A percentile compares a stretch with the other conserved stretches of the same genome.
Evolutionary conservation across 2,113 vertebrate genomes (phyloP).

Genomic region (Lichenostomus cassidix): DNA sequence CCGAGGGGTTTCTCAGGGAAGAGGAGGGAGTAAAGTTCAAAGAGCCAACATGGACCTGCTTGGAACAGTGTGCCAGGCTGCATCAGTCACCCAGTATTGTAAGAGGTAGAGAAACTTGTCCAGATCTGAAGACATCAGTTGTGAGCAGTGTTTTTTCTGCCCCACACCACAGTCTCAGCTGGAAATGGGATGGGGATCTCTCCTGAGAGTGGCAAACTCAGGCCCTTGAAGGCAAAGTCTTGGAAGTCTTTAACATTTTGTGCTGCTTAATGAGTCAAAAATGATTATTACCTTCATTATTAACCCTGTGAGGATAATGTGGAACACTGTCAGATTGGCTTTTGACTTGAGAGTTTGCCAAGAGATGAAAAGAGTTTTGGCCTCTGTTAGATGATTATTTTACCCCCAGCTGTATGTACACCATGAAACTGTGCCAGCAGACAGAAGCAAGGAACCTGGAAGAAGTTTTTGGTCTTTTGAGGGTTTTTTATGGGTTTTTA

Average conservation of each 20-base stretch:
- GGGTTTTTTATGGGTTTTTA: rapidly evolving
- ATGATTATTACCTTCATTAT: neutral
- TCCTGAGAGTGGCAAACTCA: neutral
- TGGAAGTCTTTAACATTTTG: neutral
- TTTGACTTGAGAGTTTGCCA: slow-evolving; percentile 21
- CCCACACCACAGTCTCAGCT: neutral
- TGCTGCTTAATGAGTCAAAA: neutral
- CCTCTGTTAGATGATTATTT: neutral
- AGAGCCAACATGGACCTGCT: neutral
- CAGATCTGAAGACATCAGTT: neutral
- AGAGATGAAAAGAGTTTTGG: neutral
- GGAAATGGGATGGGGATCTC: neutral
- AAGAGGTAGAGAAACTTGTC: neutral
- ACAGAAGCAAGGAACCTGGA: neutral
- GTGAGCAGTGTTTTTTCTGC: neutral
- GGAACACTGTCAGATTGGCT: neutral
- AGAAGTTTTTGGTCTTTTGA: neutral
- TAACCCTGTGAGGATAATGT: neutral
- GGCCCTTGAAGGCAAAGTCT: neutral
- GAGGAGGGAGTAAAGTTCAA: neutral
- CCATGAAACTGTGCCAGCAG: neutral
- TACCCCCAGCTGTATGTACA: neutral
- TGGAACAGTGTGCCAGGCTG: neutral
- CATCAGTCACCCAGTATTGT: neutral
- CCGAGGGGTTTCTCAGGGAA: rapidly evolving